These are phyloP conservation scores for Sebastes vulpes DNA, from an alignment of 2,797 vertebrate species.

Conservation along the genomic window DNA sequence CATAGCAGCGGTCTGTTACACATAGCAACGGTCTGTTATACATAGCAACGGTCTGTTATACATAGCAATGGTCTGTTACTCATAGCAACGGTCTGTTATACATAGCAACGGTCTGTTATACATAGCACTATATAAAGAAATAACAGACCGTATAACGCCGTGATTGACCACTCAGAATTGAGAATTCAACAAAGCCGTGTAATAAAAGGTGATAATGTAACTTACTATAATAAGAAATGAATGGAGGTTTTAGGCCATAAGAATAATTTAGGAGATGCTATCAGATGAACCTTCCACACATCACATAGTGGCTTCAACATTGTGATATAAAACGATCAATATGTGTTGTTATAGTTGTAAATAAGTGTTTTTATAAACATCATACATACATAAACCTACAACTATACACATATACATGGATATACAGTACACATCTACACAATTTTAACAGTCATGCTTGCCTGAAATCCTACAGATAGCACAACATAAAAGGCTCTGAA, in stretches of 20 bases:
- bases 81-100: too few relatives aligned
- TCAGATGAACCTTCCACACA: neutral
- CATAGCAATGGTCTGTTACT: too few relatives aligned
- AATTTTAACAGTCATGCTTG: neutral
- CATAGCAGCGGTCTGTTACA: too few relatives aligned
- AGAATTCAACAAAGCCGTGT: too few relatives aligned
- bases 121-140: too few relatives aligned
- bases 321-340: neutral
- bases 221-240: neutral
- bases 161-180: too few relatives aligned
- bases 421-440: too few relatives aligned
- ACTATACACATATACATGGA: neutral
- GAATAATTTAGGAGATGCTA: neutral
- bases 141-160: fast-evolving
- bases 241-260: neutral
- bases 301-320: neutral
- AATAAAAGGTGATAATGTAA: too few relatives aligned
- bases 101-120: too few relatives aligned
- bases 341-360: neutral
- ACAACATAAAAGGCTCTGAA: slow-evolving; percentile 29
- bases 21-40: too few relatives aligned
- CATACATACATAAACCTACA: neutral
- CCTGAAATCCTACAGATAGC: slow-evolving; percentile 15
- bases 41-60: too few relatives aligned
- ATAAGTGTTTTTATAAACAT: too few relatives aligned